Base-by-base conservation (phyloP, 2,797 vertebrate genomes). In the Arvicola amphibius region DNA sequence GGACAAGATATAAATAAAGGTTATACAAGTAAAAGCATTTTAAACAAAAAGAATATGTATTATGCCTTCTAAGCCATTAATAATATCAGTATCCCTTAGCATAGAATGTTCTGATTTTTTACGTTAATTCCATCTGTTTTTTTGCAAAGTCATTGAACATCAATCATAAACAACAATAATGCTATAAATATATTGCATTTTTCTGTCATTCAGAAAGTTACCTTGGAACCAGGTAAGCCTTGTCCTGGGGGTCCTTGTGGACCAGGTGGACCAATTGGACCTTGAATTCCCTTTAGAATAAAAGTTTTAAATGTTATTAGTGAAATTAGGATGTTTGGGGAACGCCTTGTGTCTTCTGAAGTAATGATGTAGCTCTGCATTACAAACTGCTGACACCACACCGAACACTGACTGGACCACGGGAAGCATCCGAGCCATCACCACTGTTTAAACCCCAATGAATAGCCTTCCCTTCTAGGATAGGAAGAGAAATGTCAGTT, bases 151-250 rank as follows among this genome's bases (percentile, higher is more conserved):
- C n/a, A 77, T 19, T 86, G 59, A 51, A 63, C 2, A 43, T 43
- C 74, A 40, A 56, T 67, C n/a, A 83, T 43, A 90, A 93, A 94
- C 16, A 91, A 11, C n/a, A 76, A 37, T 23, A 88, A 79, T 5
- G 40, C 19, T 21, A 61, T 5, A 65, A 29, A 53, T 48, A 48
- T 59, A 48, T 27, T 90, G 56, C 94, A 86, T 13, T 84, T 76
- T 29, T 19, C n/a, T 92, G 5, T 91, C 40, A 56, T 56, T 88
- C 85, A 91, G 78, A 92, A 91, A 51, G 79, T 98, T 98, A 99
- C 99, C 99, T 99, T 99, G 83, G 97, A 97, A 92, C 99, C 99
- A 69, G 97, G 87, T 19, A 89, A 76, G 65, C 99, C 99, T 77
- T 97, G 65, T 88, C 99, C 99, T 97, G 97, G 95, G 93, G 98